A percentile compares a stretch with the other conserved stretches of the same genome.
Conservation (phyloP, 2,888 invertebrate species). For the Chymomyza amoena region DNA sequence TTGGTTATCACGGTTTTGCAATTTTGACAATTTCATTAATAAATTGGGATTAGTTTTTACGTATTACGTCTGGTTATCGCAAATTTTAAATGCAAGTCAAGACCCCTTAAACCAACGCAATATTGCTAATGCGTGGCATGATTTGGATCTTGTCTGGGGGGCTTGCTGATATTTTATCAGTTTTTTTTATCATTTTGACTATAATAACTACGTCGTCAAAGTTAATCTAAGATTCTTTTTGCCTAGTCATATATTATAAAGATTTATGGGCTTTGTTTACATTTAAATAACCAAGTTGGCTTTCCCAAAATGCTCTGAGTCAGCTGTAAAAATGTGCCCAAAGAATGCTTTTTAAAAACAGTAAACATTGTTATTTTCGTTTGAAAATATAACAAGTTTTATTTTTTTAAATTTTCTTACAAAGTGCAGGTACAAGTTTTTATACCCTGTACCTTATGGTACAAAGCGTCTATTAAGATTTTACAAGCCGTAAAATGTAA, state of each 20-base stretch:
- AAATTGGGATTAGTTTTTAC: not conserved
- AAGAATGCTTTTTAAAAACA: too few species aligned
- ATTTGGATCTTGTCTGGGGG: conserved; percentile 11
- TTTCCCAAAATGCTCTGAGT: too few species aligned
- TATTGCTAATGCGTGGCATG: conserved; percentile 20
- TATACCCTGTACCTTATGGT: too few species aligned
- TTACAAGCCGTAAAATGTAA: too few species aligned
- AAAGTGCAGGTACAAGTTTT: too few species aligned
- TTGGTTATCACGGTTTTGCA: not conserved
- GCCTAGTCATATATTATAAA: not conserved
- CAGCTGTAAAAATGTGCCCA: too few species aligned
- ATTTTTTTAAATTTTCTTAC: too few species aligned
- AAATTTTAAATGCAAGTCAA: conserved; percentile 11
- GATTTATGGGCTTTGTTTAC: not conserved
- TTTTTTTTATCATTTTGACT: not conserved
- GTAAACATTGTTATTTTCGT: too few species aligned
- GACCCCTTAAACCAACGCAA: not conserved
- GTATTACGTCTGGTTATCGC: conserved; percentile 35
- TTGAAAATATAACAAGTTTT: too few species aligned
- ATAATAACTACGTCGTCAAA: not conserved
- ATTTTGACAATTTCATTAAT: conserved; percentile 7
- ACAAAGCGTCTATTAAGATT: too few species aligned
- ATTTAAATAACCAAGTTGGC: not conserved
- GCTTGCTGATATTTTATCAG: not conserved
- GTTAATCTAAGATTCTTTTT: not conserved